Evolutionary conservation across 2,797 vertebrate species (phyloP).

Genomic region (Smutsia gigantea): DNA sequence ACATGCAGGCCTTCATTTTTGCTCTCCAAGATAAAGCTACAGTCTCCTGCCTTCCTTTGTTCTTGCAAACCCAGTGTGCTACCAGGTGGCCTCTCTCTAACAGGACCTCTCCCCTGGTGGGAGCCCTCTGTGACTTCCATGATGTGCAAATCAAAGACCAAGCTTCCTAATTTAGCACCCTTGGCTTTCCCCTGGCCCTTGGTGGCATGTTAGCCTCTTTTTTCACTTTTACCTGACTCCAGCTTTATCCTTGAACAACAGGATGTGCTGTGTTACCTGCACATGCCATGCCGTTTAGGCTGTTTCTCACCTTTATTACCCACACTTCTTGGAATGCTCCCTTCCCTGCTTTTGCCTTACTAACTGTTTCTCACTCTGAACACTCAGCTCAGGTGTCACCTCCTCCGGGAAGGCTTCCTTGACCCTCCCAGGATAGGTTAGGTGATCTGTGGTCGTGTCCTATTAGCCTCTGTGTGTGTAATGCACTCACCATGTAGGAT

Average conservation of each 20-base stretch:
- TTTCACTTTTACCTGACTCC: not conserved
- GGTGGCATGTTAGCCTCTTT: not conserved
- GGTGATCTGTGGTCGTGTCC: not conserved
- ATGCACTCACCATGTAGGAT: not conserved
- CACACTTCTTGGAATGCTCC: not conserved
- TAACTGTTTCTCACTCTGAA: not conserved
- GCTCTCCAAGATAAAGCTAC: not conserved
- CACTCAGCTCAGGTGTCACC: not conserved
- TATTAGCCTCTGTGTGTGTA: not conserved
- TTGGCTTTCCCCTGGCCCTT: not conserved
- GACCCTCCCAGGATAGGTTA: not conserved
- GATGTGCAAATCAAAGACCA: not conserved
- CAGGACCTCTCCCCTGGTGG: not conserved
- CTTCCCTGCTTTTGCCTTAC: constrained; percentile 1
- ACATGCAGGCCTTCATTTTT: not conserved
- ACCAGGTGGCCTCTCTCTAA: not conserved
- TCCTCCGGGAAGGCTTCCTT: constrained; percentile 47
- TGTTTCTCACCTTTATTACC: constrained; percentile 23
- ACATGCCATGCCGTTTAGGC: not conserved
- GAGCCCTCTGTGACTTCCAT: not conserved
- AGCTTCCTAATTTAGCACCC: not conserved
- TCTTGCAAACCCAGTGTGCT: not conserved
- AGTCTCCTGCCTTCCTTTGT: not conserved
- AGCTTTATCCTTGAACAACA: not conserved
- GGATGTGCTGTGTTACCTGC: not conserved